These are phyloP conservation scores for Epinotia demarniana DNA, from an alignment of 2,888 invertebrate genomes.

Conservation along the genomic window DNA sequence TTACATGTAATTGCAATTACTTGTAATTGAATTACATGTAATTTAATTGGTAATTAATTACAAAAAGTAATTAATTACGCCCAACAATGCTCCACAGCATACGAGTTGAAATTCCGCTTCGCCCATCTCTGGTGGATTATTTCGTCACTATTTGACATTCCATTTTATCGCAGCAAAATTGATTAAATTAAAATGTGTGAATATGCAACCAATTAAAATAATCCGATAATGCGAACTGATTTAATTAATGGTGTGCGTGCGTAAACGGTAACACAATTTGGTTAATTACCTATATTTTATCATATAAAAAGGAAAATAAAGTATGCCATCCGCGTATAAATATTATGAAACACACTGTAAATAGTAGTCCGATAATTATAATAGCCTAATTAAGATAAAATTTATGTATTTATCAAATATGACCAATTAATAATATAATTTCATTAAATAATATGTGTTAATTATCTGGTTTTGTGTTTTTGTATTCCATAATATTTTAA, in stretches of 20 bases:
- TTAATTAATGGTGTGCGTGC: background rate
- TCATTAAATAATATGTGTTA: no score
- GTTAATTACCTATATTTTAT: no score
- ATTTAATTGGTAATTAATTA: no score
- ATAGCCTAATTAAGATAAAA: background rate
- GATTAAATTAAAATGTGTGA: slow-evolving; percentile 6
- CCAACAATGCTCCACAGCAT: no score
- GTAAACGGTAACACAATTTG: background rate
- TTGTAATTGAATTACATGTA: no score
- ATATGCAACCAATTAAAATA: background rate
- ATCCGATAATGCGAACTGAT: slow-evolving; percentile 1
- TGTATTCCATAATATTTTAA: no score
- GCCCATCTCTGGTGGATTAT: background rate
- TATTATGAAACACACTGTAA: background rate
- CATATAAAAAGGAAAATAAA: background rate
- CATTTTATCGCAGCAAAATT: background rate
- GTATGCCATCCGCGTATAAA: background rate
- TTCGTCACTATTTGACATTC: slow-evolving; percentile 1
- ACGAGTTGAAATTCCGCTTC: no score
- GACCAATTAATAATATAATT: no score
- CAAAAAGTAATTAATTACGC: no score
- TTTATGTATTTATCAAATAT: no score
- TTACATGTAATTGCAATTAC: no score
- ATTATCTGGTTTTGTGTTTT: no score
- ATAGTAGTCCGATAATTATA: background rate